A percentile compares a stretch with the other conserved stretches of the same genome.
Evolutionary conservation across 2,113 vertebrate genomes (phyloP).

Genomic region (Propithecus coquereli): DNA sequence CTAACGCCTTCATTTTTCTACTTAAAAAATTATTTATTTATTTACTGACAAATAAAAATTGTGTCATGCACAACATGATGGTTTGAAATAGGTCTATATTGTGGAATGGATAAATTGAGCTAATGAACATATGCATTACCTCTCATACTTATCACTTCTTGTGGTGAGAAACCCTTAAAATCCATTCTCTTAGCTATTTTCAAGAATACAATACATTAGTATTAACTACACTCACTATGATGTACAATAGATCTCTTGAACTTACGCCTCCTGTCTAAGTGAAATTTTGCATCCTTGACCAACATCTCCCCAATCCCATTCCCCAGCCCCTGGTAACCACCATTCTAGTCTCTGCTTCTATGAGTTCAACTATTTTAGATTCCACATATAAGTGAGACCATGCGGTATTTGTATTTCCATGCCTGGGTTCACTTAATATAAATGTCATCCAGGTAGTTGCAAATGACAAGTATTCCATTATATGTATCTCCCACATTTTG

Average conservation of each 20-base stretch:
- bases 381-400: background rate
- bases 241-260: background rate
- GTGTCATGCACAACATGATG: background rate
- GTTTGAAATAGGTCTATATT: background rate
- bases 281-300: background rate
- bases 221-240: background rate
- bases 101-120: background rate
- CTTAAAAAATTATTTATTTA: background rate
- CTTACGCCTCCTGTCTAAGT: background rate
- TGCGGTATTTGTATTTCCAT: background rate
- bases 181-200: background rate
- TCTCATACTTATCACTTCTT: background rate
- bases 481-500: background rate
- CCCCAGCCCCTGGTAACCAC: background rate
- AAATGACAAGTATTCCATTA: background rate
- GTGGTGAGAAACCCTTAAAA: background rate
- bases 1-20: background rate
- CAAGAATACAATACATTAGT: background rate
- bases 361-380: background rate
- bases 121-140: background rate
- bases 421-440: background rate
- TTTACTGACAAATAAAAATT: background rate
- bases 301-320: background rate
- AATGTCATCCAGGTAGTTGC: background rate
- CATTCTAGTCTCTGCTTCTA: background rate